Conservation (phyloP, 2,888 invertebrate species). For the Leptopilina myrica region DNA sequence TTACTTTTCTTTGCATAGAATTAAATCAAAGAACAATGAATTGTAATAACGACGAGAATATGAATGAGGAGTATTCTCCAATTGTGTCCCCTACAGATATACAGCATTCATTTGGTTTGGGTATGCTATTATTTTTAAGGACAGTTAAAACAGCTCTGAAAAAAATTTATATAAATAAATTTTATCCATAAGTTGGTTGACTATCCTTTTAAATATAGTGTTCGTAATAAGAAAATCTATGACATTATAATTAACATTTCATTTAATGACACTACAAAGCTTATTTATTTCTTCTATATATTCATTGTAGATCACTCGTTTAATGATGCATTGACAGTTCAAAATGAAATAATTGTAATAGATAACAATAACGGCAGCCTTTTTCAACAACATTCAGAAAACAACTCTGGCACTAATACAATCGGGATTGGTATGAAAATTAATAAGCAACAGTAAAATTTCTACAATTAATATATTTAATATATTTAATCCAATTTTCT, state of each 20-base stretch:
- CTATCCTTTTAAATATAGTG: constrained; percentile 2
- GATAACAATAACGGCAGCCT: not conserved
- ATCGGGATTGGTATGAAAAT: not conserved
- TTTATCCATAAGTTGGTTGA: constrained; percentile 6
- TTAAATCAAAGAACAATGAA: constrained; percentile 10
- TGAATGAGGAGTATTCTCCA: not conserved
- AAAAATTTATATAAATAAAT: constrained; percentile 9
- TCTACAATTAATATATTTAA: not conserved
- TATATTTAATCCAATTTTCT: not conserved
- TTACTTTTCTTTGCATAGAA: constrained; percentile 11
- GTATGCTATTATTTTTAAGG: constrained; percentile 10
- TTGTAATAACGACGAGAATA: not conserved
- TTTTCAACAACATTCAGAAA: constrained; percentile 5
- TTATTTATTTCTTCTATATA: not conserved
- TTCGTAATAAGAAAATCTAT: constrained; percentile 2
- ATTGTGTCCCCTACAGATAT: not conserved
- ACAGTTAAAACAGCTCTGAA: not conserved
- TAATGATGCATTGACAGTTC: not conserved
- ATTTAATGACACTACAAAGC: not conserved
- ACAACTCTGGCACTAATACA: not conserved
- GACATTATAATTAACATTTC: not conserved
- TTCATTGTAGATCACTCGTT: not conserved
- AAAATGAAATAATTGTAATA: not conserved
- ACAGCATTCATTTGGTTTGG: constrained; percentile 4
- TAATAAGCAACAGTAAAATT: not conserved